These are phyloP conservation scores for Phrynocephalus forsythii DNA, from an alignment of 2,797 vertebrate species.

Conservation along the genomic window DNA sequence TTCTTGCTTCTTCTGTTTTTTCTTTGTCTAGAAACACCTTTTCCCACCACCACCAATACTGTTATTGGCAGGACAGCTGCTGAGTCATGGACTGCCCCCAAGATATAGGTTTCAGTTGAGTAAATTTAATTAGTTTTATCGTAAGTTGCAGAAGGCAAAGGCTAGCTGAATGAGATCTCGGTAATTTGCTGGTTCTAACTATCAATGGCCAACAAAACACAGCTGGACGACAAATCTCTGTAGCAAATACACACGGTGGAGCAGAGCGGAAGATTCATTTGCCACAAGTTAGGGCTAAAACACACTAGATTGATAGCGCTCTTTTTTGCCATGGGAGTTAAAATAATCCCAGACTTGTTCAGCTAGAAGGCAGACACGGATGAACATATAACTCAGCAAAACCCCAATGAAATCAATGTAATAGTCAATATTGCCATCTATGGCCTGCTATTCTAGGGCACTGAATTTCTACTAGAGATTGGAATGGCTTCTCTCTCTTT, in stretches of 20 bases:
- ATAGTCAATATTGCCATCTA: neutral
- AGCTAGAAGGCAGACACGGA: neutral
- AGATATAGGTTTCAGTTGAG: neutral
- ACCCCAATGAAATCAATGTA: neutral
- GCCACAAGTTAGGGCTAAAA: conserved; percentile 5
- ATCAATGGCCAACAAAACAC: neutral
- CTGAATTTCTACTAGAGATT: neutral
- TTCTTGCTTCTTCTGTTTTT: neutral
- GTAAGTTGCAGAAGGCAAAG: neutral
- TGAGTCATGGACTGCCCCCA: neutral
- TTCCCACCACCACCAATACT: neutral
- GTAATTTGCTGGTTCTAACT: neutral
- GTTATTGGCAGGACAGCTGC: neutral
- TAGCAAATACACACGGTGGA: neutral
- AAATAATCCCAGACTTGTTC: conserved; percentile 10
- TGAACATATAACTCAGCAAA: neutral
- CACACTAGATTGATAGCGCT: conserved; percentile 13
- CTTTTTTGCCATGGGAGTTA: conserved; percentile 12
- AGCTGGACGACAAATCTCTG: conserved; percentile 12
- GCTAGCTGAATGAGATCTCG: neutral
- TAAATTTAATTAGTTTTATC: conserved; percentile 8
- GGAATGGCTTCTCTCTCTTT: neutral
- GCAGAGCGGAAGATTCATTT: conserved; percentile 10
- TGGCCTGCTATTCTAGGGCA: no score
- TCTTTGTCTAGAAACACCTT: neutral